Evolutionary conservation across 2,888 invertebrate species (phyloP).

Genomic region (Synergus itoensis): DNA sequence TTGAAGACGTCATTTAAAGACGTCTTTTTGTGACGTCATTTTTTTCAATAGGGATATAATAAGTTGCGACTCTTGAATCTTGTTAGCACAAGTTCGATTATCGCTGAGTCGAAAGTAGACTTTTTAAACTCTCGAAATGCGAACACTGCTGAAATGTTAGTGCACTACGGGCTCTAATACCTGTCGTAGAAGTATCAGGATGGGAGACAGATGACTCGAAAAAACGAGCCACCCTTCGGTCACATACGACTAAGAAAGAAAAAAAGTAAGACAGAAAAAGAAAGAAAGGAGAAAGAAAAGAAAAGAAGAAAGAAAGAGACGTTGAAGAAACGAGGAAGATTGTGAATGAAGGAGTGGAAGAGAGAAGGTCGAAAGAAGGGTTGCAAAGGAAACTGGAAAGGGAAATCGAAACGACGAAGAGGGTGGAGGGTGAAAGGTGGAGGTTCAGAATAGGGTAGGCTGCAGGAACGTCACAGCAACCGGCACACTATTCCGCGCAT

Average conservation of each 20-base stretch:
- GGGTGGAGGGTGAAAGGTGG: slow-evolving; percentile 23
- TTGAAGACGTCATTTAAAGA: no score
- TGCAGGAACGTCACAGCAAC: slow-evolving; percentile 45
- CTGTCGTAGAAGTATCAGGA: slow-evolving; percentile 32
- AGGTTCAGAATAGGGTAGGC: slow-evolving; percentile 13
- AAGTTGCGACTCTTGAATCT: no score
- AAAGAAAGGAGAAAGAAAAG: not conserved
- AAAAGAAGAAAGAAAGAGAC: not conserved
- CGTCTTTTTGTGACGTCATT: no score
- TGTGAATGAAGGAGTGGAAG: not conserved
- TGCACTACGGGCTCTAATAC: slow-evolving; percentile 33
- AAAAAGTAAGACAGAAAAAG: not conserved
- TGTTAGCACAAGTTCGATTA: slow-evolving; percentile 25
- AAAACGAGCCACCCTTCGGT: slow-evolving; percentile 23
- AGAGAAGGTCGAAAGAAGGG: not conserved
- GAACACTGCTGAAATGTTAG: slow-evolving; percentile 16
- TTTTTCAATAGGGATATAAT: no score
- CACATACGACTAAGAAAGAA: not conserved
- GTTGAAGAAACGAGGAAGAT: not conserved
- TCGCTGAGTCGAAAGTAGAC: slow-evolving; percentile 17
- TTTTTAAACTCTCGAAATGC: slow-evolving; percentile 35
- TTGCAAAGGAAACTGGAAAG: not conserved
- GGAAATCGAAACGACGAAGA: not conserved
- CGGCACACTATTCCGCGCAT: slow-evolving; percentile 51
- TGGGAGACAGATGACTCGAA: slow-evolving; percentile 40